phyloP scores from a whole-genome alignment of 2,888 invertebrate genomes.

The Orchestes rusci region DNA sequence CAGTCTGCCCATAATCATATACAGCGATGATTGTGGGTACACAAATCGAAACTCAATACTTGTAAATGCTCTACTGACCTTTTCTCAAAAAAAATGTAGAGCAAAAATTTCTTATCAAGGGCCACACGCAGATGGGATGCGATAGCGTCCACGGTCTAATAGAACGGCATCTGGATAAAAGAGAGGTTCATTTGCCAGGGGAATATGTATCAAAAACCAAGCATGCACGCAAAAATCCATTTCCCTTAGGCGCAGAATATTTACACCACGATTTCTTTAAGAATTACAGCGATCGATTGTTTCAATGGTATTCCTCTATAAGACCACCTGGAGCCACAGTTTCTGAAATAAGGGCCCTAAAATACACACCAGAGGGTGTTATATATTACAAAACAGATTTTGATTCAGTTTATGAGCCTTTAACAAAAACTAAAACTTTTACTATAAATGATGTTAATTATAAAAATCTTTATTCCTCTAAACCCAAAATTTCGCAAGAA shows the following conservation, averaged over 20 bases:
- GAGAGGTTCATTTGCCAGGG: conserved; percentile 9
- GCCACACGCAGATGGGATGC: conserved; percentile 8
- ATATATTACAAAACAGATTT: conserved; percentile 11
- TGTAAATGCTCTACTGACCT: conserved; percentile 1
- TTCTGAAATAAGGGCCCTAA: conserved; percentile 9
- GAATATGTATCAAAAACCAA: conserved; percentile 7
- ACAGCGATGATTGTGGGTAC: conserved; percentile 3
- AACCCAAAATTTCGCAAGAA: conserved; percentile 7
- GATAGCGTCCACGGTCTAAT: conserved; percentile 9
- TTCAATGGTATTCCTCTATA: conserved; percentile 8
- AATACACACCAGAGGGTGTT: conserved; percentile 9
- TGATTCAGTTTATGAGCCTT: conserved; percentile 6
- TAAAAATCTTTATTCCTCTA: conserved; percentile 5
- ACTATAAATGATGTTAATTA: conserved; percentile 5
- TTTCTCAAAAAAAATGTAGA: conserved; percentile 5
- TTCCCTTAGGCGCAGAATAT: conserved; percentile 7
- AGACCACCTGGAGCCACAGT: conserved; percentile 13
- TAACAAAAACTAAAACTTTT: conserved; percentile 8
- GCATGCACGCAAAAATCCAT: conserved; percentile 15
- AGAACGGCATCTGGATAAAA: conserved; percentile 9
- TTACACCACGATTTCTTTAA: conserved; percentile 9
- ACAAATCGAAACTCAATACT: conserved; percentile 1
- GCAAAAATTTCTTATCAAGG: conserved; percentile 8
- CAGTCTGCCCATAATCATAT: conserved; percentile 1
- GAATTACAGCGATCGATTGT: conserved; percentile 6